Percentiles rank a stretch among this genome's conserved stretches.
Evolutionary conservation across 2,113 vertebrate genomes (phyloP).

Genomic region (Paedocypris sp.): DNA sequence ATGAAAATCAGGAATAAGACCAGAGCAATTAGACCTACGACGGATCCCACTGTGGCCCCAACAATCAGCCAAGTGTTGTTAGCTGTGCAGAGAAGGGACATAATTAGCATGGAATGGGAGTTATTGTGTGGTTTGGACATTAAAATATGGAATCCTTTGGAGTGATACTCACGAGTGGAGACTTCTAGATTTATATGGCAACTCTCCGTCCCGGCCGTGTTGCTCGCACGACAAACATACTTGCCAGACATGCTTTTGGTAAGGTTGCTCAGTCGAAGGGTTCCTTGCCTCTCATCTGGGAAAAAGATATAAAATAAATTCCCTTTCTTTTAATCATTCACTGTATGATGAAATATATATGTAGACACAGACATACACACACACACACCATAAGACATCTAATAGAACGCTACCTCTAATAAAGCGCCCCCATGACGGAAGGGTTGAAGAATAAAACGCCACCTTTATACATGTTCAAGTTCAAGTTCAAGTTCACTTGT

Average conservation of each 20-base stretch:
- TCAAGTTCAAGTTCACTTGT: too few relatives aligned
- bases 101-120: background rate
- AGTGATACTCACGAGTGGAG: conserved; percentile 55
- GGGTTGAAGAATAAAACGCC: too few relatives aligned
- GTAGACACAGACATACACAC: too few relatives aligned
- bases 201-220: conserved; percentile 65
- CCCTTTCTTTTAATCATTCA: too few relatives aligned
- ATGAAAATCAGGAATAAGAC: conserved; percentile 62
- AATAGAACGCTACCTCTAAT: too few relatives aligned
- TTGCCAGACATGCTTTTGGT: conserved; percentile 72
- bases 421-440: too few relatives aligned
- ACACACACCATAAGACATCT: too few relatives aligned
- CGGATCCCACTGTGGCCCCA: conserved; percentile 68
- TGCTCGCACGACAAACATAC: conserved; percentile 72
- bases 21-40: conserved; percentile 65
- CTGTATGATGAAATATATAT: too few relatives aligned
- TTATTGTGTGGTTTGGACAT: background rate
- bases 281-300: conserved; percentile 68
- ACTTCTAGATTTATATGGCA: conserved; percentile 80
- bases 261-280: conserved; percentile 71
- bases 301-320: conserved; percentile 15
- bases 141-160: background rate
- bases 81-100: conserved; percentile 48
- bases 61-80: conserved; percentile 59
- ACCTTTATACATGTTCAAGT: too few relatives aligned